These are phyloP conservation scores for Nasonia longicornis DNA, from an alignment of 1,140 invertebrate species.

Conservation along the genomic window DNA sequence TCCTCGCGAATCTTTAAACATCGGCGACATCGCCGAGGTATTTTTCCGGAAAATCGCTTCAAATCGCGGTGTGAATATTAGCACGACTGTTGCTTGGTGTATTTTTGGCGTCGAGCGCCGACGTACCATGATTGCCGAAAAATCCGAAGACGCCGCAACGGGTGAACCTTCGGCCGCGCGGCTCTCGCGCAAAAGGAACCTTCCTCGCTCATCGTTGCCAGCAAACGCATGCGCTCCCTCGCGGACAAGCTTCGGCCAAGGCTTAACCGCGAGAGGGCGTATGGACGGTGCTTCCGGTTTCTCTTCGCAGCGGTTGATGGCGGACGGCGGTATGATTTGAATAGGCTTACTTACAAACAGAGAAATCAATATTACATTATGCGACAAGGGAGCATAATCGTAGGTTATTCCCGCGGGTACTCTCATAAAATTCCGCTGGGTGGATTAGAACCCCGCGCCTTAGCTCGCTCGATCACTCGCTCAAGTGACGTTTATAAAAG, in stretches of 20 bases:
- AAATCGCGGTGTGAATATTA: not conserved
- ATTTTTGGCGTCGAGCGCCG: conserved; percentile 18
- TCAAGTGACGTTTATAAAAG: too few relatives aligned
- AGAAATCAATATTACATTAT: too few relatives aligned
- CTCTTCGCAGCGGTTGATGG: not conserved
- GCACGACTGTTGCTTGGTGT: not conserved
- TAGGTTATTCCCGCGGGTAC: too few relatives aligned
- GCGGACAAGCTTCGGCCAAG: not conserved
- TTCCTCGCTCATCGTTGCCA: not conserved
- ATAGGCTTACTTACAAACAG: not conserved
- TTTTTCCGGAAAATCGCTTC: conserved; percentile 1
- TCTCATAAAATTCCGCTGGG: too few relatives aligned
- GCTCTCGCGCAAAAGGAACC: conserved; percentile 28
- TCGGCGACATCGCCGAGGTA: not conserved
- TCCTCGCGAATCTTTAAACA: conserved; percentile 13
- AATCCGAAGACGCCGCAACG: conserved; percentile 32
- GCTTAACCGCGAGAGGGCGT: not conserved
- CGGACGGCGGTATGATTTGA: not conserved
- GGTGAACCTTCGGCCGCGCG: conserved; percentile 17
- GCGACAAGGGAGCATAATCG: too few relatives aligned
- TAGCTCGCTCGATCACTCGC: too few relatives aligned
- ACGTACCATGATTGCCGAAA: conserved; percentile 38
- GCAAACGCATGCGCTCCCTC: conserved; percentile 32
- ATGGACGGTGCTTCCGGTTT: not conserved
- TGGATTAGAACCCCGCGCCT: too few relatives aligned